phyloP scores from a whole-genome alignment of 2,113 vertebrate species.

The Ancistrus triradiatus region DNA sequence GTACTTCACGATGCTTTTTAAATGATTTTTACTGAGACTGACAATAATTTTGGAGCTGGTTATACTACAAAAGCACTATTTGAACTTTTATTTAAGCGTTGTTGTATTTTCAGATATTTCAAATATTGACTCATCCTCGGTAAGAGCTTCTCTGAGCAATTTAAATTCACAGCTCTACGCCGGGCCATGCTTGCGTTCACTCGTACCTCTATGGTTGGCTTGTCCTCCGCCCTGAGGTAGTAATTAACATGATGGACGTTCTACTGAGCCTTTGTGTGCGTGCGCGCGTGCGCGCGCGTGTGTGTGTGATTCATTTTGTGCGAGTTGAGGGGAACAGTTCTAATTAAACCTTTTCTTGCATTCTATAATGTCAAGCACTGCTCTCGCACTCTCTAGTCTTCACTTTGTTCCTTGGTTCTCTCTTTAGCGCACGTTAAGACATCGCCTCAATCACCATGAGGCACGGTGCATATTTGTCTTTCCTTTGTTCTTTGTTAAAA shows the following conservation, averaged over 20 bases:
- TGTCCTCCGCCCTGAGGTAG: neutral
- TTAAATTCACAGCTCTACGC: constrained; percentile 26
- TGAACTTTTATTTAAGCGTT: too few species aligned
- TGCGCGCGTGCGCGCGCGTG: neutral
- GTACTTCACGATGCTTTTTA: too few species aligned
- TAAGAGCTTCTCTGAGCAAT: constrained; percentile 31
- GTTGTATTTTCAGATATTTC: too few species aligned
- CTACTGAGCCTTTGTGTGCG: constrained; percentile 18
- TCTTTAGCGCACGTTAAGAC: constrained; percentile 26
- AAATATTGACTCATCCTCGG: neutral
- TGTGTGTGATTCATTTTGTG: constrained; percentile 25
- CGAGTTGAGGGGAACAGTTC: constrained; percentile 24
- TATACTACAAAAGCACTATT: too few species aligned
- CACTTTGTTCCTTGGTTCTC: constrained; percentile 14
- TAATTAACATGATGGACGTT: constrained; percentile 40
- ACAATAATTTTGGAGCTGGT: too few species aligned
- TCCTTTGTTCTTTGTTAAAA: too few species aligned
- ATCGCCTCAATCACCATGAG: neutral
- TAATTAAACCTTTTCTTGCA: constrained; percentile 34
- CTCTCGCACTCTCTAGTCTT: constrained; percentile 7
- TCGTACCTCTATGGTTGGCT: neutral
- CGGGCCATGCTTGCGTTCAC: constrained; percentile 14
- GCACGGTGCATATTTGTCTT: constrained; percentile 11
- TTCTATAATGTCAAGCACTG: constrained; percentile 15
- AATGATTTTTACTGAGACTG: too few species aligned